Evolutionary conservation across 2,888 invertebrate genomes (phyloP), one percentile per base, ranked within the genome.

Genomic region (Caradrina kadenii): DNA sequence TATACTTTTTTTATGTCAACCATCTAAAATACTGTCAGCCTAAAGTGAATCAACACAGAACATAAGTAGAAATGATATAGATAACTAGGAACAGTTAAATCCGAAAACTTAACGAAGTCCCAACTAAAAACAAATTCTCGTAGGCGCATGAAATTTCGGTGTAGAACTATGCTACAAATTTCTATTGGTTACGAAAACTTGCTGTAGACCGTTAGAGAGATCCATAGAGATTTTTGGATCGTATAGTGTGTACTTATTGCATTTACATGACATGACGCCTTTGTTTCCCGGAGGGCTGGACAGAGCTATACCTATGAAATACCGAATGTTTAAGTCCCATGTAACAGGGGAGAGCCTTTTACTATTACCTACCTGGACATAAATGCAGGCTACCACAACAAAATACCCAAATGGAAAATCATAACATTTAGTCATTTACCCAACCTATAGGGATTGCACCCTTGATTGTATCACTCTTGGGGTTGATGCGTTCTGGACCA

Each of bases 101-200:
- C 42, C 5, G 13, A 21, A 22, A 35, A n/a, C n/a, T n/a, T 21
- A 13, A 15, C 6, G 11, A 17, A 55, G 11, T 17, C 5, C 13
- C 39, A 39, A 39, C 39, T 39, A 19, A 26, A 45, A 48, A 10
- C n/a, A 7, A 15, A 8, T 42, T 45, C 10, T 42, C 48, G 54
- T 67, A 68, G 67, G 22, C 35, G 5, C 48, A 10, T 35, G 10
- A 45, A 6, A 68, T 22, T 48, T 22, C 17, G 45, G n/a, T 42
- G 19, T 52, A 56, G 69, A 26, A 11, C 42, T 39, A 17, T 60
- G 60, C 61, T 69, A 69, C 53, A 26, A 60, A 48, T n/a, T 39
- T 45, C 72, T 22, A 59, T 53, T 17, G n/a, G 39, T n/a, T 26
- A 48, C 45, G 52, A 45, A 45, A 22, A 17, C n/a, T 15, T 50